Evolutionary conservation across 1,140 invertebrate genomes (phyloP), one percentile per base, ranked within the genome.

Genomic region (Ptiloglossa arizonensis): DNA sequence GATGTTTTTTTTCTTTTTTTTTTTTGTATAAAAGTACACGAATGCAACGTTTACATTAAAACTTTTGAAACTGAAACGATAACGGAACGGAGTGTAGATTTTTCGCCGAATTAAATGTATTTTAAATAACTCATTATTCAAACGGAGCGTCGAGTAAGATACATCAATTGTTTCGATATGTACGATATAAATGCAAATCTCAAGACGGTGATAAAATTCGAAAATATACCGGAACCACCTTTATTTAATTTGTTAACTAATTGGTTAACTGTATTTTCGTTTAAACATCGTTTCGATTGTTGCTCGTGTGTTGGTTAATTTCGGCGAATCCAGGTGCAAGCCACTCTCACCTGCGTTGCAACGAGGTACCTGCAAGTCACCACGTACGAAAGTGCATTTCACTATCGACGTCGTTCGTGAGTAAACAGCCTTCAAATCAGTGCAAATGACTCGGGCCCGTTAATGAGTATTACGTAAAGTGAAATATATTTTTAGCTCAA

Each of bases 321-420:
- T 81, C 52, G 56, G 44, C 38, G 62, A 59, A 72, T 64, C 82
- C 83, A 85, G 83, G 82, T 85, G 84, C 81, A 75, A 77, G 32
- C 67, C 52, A 38, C 77, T 86, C 80, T 86, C 85, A 86, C 85
- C 84, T 86, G 85, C 83, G n/a, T 76, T 56, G 60, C 44, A 48
- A 29, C 59, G 69, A 60, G 50, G 76, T 71, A 87, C 78, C 64
- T 75, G 84, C 83, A 86, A 86, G 80, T 86, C 83, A 82, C 46
- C 67, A 44, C 27, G 57, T 71, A 75, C 24, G 73, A 76, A 85
- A 86, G 71, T 86, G 71, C 77, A 67, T 75, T 85, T 80, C 80
- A 68, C 74, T 85, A 85, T 75, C 62, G 54, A 79, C 48, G 27
- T 41, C 41, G 71, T 6, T 27, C 19, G 13, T 48, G 72, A 67